A percentile compares a stretch with the other conserved stretches of the same genome.
Conservation (phyloP, 2,797 vertebrate genomes). For the Sebastes itinus region DNA sequence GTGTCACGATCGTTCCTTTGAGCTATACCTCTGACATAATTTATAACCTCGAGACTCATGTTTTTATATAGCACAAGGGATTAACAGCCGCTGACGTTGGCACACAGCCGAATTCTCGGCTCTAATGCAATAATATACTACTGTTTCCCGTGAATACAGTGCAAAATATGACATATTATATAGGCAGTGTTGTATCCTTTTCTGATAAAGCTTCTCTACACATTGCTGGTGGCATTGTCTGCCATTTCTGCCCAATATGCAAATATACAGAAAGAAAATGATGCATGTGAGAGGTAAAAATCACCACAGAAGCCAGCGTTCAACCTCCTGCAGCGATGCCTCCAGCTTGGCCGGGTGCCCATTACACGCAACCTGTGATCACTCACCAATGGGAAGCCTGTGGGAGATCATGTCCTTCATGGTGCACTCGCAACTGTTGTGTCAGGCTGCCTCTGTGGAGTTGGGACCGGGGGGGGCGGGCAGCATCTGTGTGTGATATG, state of each 20-base stretch:
- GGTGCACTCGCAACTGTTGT: neutral
- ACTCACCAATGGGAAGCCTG: neutral
- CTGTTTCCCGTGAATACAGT: neutral
- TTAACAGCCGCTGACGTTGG: neutral
- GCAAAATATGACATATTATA: neutral
- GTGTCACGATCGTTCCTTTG: neutral
- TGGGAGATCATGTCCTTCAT: neutral
- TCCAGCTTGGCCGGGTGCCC: neutral
- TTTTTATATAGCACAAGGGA: neutral
- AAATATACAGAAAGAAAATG: neutral
- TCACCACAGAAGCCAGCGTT: neutral
- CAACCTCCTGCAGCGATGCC: neutral
- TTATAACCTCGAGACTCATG: neutral
- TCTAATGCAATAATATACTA: neutral
- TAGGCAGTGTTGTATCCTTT: neutral
- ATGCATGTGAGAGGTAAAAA: neutral
- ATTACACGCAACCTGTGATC: neutral
- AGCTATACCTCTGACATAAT: neutral
- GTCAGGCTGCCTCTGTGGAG: neutral
- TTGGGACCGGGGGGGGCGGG: neutral
- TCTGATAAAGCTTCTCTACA: neutral
- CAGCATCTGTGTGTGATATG: neutral
- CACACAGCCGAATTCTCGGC: neutral
- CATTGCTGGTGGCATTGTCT: neutral
- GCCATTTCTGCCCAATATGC: neutral